phyloP scores from a whole-genome alignment of 1,140 invertebrate species.

The Drosophila baimaii region DNA sequence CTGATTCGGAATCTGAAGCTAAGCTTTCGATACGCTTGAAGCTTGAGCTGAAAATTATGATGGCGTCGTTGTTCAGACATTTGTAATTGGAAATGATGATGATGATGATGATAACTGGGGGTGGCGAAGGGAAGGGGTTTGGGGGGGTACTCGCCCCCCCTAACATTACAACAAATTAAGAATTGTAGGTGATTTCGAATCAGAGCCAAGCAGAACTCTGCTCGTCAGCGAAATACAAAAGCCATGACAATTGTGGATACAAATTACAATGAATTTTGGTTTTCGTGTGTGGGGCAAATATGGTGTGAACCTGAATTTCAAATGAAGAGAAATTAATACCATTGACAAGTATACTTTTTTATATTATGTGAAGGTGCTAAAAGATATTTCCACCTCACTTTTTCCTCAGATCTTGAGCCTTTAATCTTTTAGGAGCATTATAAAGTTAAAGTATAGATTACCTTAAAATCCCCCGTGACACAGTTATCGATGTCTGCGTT shows the following conservation, averaged over 20 bases:
- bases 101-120: conserved; percentile 16
- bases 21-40: conserved; percentile 63
- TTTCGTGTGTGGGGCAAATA: background rate
- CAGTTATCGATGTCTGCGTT: conserved; percentile 17
- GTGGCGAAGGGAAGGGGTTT: background rate
- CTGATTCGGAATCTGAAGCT: conserved; percentile 38
- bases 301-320: background rate
- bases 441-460: background rate
- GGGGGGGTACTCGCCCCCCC: background rate
- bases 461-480: conserved; percentile 8
- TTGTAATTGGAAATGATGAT: conserved; percentile 40
- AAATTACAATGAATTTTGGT: conserved; percentile 2
- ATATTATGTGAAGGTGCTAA: background rate
- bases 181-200: background rate
- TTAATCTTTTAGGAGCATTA: background rate
- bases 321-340: background rate
- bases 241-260: background rate
- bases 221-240: conserved; percentile 2
- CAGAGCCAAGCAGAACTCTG: background rate
- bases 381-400: too few species aligned
- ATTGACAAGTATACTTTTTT: background rate
- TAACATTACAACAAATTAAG: conserved; percentile 54
- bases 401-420: background rate
- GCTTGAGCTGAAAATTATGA: conserved; percentile 51
- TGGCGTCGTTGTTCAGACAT: conserved; percentile 43